phyloP scores from a whole-genome alignment of 2,888 invertebrate genomes.

The Pelosia muscerda region DNA sequence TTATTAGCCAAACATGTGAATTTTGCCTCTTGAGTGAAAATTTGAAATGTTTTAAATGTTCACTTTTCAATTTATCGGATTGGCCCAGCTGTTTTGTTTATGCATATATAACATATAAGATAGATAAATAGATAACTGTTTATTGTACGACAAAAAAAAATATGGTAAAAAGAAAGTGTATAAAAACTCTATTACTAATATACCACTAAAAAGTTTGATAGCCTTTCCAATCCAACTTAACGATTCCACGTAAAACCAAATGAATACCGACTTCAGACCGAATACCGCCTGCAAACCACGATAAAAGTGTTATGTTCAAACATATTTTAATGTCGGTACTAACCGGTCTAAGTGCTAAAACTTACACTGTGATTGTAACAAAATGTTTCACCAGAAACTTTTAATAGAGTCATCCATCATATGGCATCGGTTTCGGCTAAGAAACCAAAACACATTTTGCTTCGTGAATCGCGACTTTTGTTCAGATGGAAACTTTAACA shows the following conservation, averaged over 20 bases:
- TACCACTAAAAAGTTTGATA: background rate
- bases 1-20: too few relatives aligned
- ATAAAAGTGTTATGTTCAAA: slow-evolving; percentile 67
- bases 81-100: too few relatives aligned
- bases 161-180: too few relatives aligned
- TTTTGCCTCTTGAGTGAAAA: too few relatives aligned
- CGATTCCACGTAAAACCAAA: slow-evolving; percentile 21
- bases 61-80: too few relatives aligned
- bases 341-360: slow-evolving; percentile 21
- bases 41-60: too few relatives aligned
- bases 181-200: background rate
- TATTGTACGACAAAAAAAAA: too few relatives aligned
- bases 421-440: slow-evolving; percentile 10
- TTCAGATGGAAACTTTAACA: slow-evolving; percentile 10
- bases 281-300: slow-evolving; percentile 61
- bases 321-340: slow-evolving; percentile 48
- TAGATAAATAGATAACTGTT: too few relatives aligned
- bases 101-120: too few relatives aligned
- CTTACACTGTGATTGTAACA: slow-evolving; percentile 25
- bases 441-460: slow-evolving; percentile 14
- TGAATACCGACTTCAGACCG: slow-evolving; percentile 42
- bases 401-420: slow-evolving; percentile 26
- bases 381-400: slow-evolving; percentile 21
- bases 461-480: slow-evolving; percentile 6
- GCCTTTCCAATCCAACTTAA: slow-evolving; percentile 26